A percentile compares a stretch with the other conserved stretches of the same genome.
Evolutionary conservation across 2,888 invertebrate genomes (phyloP).

Genomic region (Polia nebulosa): DNA sequence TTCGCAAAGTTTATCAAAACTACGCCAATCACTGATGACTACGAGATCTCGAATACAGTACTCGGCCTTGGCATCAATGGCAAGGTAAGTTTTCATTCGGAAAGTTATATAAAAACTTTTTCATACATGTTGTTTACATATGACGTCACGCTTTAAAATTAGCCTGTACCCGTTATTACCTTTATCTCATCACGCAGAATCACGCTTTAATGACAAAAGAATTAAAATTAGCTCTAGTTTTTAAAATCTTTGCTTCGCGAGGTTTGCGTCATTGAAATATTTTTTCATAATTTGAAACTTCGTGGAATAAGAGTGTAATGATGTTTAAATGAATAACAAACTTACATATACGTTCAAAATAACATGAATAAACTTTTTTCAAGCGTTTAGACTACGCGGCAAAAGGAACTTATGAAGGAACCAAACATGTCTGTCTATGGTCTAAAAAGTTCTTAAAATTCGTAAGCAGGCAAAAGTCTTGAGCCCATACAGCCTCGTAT

Average conservation of each 20-base stretch:
- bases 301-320: constrained; percentile 10
- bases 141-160: constrained; percentile 78
- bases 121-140: constrained; percentile 75
- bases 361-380: neutral
- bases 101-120: constrained; percentile 45
- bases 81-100: constrained; percentile 90
- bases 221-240: constrained; percentile 52
- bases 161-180: constrained; percentile 55
- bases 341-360: neutral
- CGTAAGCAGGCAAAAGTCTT: neutral
- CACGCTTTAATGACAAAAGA: constrained; percentile 49
- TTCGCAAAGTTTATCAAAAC: constrained; percentile 92
- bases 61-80: constrained; percentile 99
- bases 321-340: constrained; percentile 15
- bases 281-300: constrained; percentile 33
- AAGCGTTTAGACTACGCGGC: neutral
- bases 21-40: constrained; percentile 96
- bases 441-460: neutral
- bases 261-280: constrained; percentile 30
- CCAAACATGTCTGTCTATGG: too few species aligned
- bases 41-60: constrained; percentile 97
- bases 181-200: constrained; percentile 45
- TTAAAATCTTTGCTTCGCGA: constrained; percentile 9
- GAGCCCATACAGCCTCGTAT: neutral
- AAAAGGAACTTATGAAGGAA: constrained; percentile 4